Evolutionary conservation across 2,113 vertebrate genomes (phyloP), one percentile per base, ranked within the genome.

Genomic region (Symphodus melops): DNA sequence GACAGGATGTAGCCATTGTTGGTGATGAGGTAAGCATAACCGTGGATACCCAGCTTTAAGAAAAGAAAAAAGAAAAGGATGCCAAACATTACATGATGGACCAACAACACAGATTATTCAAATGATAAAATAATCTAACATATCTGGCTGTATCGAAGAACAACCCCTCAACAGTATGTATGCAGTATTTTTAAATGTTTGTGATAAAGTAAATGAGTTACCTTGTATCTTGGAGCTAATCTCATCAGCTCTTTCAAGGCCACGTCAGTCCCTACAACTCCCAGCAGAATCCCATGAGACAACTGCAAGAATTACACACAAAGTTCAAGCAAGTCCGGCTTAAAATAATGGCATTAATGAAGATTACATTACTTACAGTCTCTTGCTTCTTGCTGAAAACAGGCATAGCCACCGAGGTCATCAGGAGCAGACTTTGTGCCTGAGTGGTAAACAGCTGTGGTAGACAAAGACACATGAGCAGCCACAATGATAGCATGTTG

Each of bases 341-440:
- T 9, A 25, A 14, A 19, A 1, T 56, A 8, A 14, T 59, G 1
- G 0, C 42, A 54, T 9, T 14, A 17, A 16, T 14, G 13, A 9
- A 37, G 17, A 51, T 57, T 19, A 41, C 36, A 37, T 10, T 0
- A 61, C 95, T 95, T 87, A 98, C 98, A 1, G 97, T 99, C 88
- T 98, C 97, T 0, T 97, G 95, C 91, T 99, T 99, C 89, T 96
- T 98, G 92, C 98, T 99, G 93, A 99, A 99, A 77, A 99, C 98
- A 0, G 98, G 97, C 97, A 98, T 98, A 82, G 97, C 97, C 68
- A 99, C 97, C 0, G 98, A 98, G 13, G 97, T 99, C 95, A 99
- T 97, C 14, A 99, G 94, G 69, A 95, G 88, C 71, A 96, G 88
- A 81, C 95, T 98, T 86, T 97, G 95, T 4, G 97, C 94, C 77